Percentiles rank a stretch among this genome's conserved stretches.
phyloP scores from a whole-genome alignment of 2,888 invertebrate species.

The Sminthurides aquaticus region DNA sequence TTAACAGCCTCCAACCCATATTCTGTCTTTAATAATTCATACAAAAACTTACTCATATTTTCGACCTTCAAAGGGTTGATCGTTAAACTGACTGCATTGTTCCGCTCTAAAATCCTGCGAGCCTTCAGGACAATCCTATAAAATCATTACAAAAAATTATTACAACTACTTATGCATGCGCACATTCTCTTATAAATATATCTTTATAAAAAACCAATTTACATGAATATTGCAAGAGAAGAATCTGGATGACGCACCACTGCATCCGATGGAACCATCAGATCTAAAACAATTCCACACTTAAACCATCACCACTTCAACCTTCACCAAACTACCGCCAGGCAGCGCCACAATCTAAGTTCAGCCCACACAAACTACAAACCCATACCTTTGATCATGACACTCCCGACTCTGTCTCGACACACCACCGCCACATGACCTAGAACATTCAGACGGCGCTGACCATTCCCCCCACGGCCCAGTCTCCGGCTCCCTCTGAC shows the following conservation, averaged over 20 bases:
- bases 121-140: conserved; percentile 70
- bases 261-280: conserved; percentile 59
- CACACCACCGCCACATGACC: conserved; percentile 89
- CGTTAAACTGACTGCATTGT: conserved; percentile 82
- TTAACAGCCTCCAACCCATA: no score
- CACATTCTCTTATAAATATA: no score
- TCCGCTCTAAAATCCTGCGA: conserved; percentile 73
- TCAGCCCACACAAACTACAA: no score
- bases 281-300: conserved; percentile 50
- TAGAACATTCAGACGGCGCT: conserved; percentile 72
- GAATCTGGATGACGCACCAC: conserved; percentile 72
- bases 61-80: conserved; percentile 69
- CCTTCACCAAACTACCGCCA: no score
- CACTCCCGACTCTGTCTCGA: conserved; percentile 75
- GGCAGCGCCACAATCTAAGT: no score
- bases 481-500: conserved; percentile 46
- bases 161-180: no score
- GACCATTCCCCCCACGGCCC: conserved; percentile 80
- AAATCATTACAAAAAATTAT: no score
- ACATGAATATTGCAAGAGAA: conserved; percentile 86
- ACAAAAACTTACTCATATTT: conserved; percentile 75
- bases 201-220: no score
- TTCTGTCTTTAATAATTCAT: no score
- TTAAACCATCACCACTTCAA: background rate
- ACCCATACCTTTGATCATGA: conserved; percentile 45